Evolutionary conservation across 2,888 invertebrate genomes (phyloP), one percentile per base, ranked within the genome.

Genomic region (Pharmacophagus antenor): DNA sequence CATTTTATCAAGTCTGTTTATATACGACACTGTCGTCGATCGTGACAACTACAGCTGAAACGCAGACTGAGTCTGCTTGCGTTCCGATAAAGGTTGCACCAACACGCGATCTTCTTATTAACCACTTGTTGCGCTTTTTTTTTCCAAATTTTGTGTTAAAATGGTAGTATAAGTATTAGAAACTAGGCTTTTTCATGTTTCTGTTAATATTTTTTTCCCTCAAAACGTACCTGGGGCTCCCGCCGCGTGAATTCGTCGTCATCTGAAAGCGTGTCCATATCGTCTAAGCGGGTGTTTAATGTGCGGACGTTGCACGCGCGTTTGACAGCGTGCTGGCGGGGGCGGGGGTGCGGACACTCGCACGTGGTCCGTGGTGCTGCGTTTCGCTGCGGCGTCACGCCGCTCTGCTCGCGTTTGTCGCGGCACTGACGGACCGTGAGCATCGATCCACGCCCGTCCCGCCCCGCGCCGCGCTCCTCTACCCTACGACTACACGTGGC

Each of bases 231-330:
- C 89, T 89, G 88, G 71, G 81, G 82, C 69, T 86, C 86, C 66
- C 87, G 85, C 77, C 86, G 86, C 79, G 82, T 72, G 77, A 79
- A 88, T 55, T 90, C 89, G 72, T 89, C 88, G 79, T 90, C 89
- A 80, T 90, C 89, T 76, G 88, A 88, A 79, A 89, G 89, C 77
- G 85, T 87, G 85, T 90, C 88, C 89, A 90, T 90, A 80, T 80
- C 82, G 72, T 63, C 68, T 69, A 63, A 63, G 74, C 62, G 76
- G 70, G 78, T 63, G 70, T 58, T 65, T 70, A 67, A 74, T 65
- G 74, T 72, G 73, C 69, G 73, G 70, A 74, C 65, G 66, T 44
- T 61, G 56, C 20, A 47, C 60, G 56, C 60, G 51, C 59, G 61
- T 56, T 46, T 59, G 57, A 55, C 72, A 71, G 79, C 72, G 77